Evolutionary conservation across 2,113 vertebrate species (phyloP).

Genomic region (Myxocyprinus asiaticus): DNA sequence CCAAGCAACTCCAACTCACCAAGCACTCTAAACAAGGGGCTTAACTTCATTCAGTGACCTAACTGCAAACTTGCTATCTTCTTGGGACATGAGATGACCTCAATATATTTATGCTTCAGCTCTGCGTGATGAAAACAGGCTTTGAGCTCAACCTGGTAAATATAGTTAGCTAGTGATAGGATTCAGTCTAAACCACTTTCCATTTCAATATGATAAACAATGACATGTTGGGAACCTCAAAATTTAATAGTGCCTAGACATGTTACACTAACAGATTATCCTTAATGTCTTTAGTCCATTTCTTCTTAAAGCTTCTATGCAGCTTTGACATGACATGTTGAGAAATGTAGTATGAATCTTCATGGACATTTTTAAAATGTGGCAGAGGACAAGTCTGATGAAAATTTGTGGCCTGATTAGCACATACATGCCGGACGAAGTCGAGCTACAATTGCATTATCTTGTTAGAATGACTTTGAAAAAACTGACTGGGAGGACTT

Average conservation of each 20-base stretch:
- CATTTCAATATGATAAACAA: neutral
- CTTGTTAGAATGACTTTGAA: too few species aligned
- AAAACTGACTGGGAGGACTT: too few species aligned
- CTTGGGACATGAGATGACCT: constrained; percentile 33
- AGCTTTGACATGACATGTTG: too few species aligned
- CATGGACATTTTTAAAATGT: neutral
- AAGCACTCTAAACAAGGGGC: constrained; percentile 70
- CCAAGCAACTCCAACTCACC: constrained; percentile 72
- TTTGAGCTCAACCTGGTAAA: neutral
- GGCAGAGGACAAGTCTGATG: too few species aligned
- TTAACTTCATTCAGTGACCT: constrained; percentile 71
- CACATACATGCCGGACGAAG: too few species aligned
- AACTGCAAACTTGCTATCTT: constrained; percentile 59
- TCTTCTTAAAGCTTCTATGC: too few species aligned
- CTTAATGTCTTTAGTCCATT: too few species aligned
- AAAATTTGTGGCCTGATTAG: too few species aligned
- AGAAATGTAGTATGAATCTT: neutral
- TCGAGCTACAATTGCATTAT: too few species aligned
- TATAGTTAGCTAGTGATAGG: constrained; percentile 11
- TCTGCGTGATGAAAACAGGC: neutral
- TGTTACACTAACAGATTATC: too few species aligned
- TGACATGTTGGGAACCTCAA: too few species aligned
- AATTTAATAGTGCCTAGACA: neutral
- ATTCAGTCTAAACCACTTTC: constrained; percentile 1
- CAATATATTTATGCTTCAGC: neutral